phyloP scores from a whole-genome alignment of 64 coral and sea anemone species.

The Montipora capricornis region DNA sequence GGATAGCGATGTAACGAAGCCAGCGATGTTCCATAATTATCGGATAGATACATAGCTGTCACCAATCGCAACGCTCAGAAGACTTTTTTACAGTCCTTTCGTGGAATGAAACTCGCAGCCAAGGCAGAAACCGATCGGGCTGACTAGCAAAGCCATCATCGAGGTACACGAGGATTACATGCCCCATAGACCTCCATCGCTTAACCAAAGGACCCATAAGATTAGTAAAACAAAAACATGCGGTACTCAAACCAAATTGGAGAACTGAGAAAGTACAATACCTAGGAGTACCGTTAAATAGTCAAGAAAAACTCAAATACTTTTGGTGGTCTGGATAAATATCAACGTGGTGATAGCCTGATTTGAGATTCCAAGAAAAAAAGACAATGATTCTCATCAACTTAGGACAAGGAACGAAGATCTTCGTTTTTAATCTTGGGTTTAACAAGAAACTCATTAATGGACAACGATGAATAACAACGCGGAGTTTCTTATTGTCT shows the following conservation, averaged over 20 bases:
- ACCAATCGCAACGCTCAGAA: too few relatives aligned
- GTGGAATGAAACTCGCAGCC: conserved; percentile 34
- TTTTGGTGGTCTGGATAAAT: conserved; percentile 3
- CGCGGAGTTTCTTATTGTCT: conserved; percentile 8
- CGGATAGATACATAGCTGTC: too few relatives aligned
- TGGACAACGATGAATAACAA: neutral
- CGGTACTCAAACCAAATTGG: conserved; percentile 10
- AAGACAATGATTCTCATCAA: neutral
- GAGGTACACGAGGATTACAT: neutral
- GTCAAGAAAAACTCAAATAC: conserved; percentile 26
- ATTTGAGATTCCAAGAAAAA: conserved; percentile 43
- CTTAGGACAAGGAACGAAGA: conserved; percentile 6
- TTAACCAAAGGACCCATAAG: conserved; percentile 41
- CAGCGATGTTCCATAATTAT: too few relatives aligned
- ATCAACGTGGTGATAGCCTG: conserved; percentile 13
- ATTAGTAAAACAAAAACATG: conserved; percentile 31
- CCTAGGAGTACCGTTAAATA: neutral
- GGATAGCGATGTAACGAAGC: too few relatives aligned
- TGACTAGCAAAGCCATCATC: neutral
- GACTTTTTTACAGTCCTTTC: too few relatives aligned
- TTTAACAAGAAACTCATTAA: too few relatives aligned
- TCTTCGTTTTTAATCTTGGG: conserved; percentile 4
- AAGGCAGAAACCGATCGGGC: conserved; percentile 36
- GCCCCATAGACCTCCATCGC: conserved; percentile 16
- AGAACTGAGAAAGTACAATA: conserved; percentile 6